Conservation (phyloP, 2,888 invertebrate genomes). For the Nematopogon swammerdamellus region DNA sequence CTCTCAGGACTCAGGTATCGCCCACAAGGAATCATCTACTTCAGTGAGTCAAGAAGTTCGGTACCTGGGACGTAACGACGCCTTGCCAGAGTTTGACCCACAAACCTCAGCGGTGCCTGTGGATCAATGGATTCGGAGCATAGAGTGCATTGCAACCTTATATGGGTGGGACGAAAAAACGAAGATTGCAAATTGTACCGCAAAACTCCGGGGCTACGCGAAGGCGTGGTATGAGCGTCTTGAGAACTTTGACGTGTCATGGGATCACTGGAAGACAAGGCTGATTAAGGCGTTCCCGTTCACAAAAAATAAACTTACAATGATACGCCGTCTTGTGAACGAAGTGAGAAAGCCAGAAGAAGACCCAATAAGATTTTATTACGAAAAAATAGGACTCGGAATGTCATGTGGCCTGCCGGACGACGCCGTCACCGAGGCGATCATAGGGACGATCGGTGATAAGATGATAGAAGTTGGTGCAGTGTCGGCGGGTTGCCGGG, state of each 20-base stretch:
- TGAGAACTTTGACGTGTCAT: constrained; percentile 7
- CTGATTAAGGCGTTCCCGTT: constrained; percentile 9
- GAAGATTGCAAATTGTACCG: constrained; percentile 11
- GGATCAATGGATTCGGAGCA: constrained; percentile 12
- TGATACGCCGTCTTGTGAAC: constrained; percentile 9
- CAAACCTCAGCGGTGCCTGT: constrained; percentile 9
- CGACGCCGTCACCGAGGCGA: constrained; percentile 4
- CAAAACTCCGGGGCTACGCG: constrained; percentile 12
- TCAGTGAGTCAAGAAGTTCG: background rate
- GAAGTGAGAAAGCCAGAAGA: constrained; percentile 6
- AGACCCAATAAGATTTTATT: constrained; percentile 10
- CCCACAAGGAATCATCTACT: too few species aligned
- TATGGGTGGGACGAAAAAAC: constrained; percentile 14
- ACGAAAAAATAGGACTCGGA: constrained; percentile 10
- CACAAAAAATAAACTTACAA: constrained; percentile 8
- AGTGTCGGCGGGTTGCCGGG: constrained; percentile 5
- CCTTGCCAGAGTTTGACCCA: constrained; percentile 2
- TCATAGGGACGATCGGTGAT: constrained; percentile 5
- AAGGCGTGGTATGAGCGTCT: constrained; percentile 13
- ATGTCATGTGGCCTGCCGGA: constrained; percentile 9
- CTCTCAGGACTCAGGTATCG: too few species aligned
- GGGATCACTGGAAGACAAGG: constrained; percentile 9
- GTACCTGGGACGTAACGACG: background rate
- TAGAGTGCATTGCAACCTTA: constrained; percentile 11
- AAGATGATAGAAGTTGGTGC: constrained; percentile 6